phyloP scores from a whole-genome alignment of 2,113 vertebrate species.

The Aspiorhynchus laticeps region DNA sequence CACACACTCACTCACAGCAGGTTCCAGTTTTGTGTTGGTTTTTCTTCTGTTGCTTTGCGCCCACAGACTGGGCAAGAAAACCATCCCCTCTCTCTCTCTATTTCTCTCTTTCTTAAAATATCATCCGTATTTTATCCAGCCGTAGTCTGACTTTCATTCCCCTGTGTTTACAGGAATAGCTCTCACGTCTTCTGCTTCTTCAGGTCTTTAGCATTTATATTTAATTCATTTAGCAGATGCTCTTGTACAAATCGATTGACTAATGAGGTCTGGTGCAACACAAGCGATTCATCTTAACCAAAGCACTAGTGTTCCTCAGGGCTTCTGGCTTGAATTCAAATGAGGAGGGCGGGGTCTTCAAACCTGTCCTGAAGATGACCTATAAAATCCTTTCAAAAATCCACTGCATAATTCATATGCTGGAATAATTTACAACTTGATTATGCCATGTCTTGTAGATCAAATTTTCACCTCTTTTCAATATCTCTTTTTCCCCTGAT shows the following conservation, averaged over 20 bases:
- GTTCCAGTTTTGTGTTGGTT: neutral
- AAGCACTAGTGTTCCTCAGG: neutral
- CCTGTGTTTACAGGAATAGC: constrained; percentile 17
- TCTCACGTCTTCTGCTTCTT: neutral
- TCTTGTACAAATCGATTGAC: neutral
- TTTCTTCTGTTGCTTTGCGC: constrained; percentile 21
- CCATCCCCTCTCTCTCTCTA: constrained; percentile 2
- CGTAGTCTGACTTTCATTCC: neutral
- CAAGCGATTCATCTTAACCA: neutral
- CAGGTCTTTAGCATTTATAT: neutral
- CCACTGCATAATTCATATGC: neutral
- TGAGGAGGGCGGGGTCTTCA: neutral
- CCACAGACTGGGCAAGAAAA: constrained; percentile 41
- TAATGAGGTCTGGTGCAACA: neutral
- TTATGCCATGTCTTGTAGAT: neutral
- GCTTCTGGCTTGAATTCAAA: neutral
- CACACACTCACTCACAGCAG: neutral
- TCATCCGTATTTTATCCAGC: neutral
- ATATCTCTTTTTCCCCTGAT: neutral
- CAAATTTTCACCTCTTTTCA: neutral
- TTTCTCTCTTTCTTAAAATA: constrained; percentile 23
- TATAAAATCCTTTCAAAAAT: neutral
- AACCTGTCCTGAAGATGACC: neutral
- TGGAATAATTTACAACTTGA: neutral
- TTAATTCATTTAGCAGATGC: constrained; percentile 2